These are phyloP conservation scores for Pherbina coryleti DNA, from an alignment of 2,888 invertebrate genomes.

Conservation along the genomic window DNA sequence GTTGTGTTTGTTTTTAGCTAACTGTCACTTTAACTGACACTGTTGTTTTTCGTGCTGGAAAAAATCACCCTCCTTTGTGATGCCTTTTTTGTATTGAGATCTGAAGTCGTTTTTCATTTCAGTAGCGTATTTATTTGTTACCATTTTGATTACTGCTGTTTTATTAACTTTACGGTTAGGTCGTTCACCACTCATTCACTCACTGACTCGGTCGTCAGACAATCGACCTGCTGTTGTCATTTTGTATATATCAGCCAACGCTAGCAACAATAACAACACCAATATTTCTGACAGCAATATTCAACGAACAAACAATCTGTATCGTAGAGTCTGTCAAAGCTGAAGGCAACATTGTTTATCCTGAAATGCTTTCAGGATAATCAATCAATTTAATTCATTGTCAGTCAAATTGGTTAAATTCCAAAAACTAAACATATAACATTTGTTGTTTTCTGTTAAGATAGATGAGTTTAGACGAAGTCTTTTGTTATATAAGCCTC, in stretches of 20 bases:
- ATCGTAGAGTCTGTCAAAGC: not conserved
- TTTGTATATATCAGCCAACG: not conserved
- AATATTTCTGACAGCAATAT: too few relatives aligned
- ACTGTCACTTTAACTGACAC: not conserved
- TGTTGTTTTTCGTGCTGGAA: not conserved
- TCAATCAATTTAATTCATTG: constrained; percentile 15
- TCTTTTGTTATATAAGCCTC: too few relatives aligned
- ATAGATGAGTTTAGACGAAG: too few relatives aligned
- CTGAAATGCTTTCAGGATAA: not conserved
- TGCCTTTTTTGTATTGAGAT: not conserved
- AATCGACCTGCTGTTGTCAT: not conserved
- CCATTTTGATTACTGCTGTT: too few relatives aligned
- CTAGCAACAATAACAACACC: too few relatives aligned
- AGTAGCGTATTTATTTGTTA: too few relatives aligned
- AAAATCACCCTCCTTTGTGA: not conserved
- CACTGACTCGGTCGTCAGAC: too few relatives aligned
- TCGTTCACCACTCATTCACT: too few relatives aligned
- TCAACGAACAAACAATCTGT: too few relatives aligned
- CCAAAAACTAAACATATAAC: not conserved
- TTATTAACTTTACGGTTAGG: too few relatives aligned
- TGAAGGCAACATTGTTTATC: not conserved
- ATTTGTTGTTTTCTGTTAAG: too few relatives aligned
- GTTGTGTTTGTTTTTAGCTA: not conserved
- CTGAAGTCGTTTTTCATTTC: not conserved
- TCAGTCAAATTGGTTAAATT: not conserved